These are phyloP conservation scores for Ashinkailepas kermadecensis DNA, from an alignment of 2,888 invertebrate species.

Conservation along the genomic window DNA sequence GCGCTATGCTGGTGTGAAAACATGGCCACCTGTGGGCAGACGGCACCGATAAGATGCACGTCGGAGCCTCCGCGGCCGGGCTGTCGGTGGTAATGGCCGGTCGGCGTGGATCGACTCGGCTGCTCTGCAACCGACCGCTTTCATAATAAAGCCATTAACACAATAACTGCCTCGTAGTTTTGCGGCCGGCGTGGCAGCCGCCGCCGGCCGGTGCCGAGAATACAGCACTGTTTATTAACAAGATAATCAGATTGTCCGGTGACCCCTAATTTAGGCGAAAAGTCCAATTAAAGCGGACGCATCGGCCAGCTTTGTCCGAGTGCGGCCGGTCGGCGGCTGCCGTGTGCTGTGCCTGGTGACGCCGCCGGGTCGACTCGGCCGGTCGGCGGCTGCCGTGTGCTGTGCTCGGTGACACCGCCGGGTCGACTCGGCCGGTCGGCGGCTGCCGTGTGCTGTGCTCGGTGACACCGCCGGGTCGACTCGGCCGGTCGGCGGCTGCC, in stretches of 20 bases:
- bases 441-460: too few relatives aligned
- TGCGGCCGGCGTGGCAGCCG: not conserved
- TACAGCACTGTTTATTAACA: not conserved
- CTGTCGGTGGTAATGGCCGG: not conserved
- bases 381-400: too few relatives aligned
- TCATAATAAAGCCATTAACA: not conserved
- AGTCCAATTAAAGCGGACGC: not conserved
- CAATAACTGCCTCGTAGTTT: not conserved
- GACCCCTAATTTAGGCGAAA: not conserved
- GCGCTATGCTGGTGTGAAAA: not conserved
- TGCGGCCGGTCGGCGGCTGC: too few relatives aligned
- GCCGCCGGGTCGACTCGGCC: too few relatives aligned
- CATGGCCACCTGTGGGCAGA: not conserved
- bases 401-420: too few relatives aligned
- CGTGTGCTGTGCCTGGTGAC: too few relatives aligned
- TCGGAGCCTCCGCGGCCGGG: not conserved
- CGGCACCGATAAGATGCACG: not conserved
- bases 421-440: too few relatives aligned
- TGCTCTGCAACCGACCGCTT: not conserved
- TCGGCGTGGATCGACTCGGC: not conserved
- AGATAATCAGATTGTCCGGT: constrained; percentile 1
- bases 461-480: too few relatives aligned
- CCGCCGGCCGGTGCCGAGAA: not conserved
- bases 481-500: too few relatives aligned
- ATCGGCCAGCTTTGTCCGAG: not conserved